These are phyloP conservation scores for Urocyon cinereoargenteus DNA, from an alignment of 2,797 vertebrate species.

Conservation along the genomic window DNA sequence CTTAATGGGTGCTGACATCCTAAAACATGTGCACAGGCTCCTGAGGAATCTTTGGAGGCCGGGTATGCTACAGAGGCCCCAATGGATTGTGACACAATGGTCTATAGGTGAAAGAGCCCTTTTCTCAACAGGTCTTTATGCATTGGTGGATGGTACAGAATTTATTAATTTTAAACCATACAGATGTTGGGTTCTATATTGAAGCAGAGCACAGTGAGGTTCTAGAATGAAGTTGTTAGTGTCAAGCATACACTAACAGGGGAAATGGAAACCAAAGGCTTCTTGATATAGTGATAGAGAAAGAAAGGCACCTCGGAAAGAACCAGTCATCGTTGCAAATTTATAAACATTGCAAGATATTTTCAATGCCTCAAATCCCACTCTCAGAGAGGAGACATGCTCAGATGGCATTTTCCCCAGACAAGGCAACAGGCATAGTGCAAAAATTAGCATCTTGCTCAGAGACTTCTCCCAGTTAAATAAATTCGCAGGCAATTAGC, in stretches of 20 bases:
- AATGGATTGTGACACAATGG: neutral
- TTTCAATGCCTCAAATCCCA: neutral
- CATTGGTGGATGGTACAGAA: neutral
- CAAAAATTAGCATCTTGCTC: slow-evolving; percentile 27
- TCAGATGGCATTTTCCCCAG: neutral
- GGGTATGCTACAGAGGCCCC: neutral
- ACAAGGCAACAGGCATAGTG: neutral
- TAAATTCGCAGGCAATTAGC: slow-evolving; percentile 34
- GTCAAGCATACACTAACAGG: neutral
- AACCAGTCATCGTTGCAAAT: neutral
- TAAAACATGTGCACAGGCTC: neutral
- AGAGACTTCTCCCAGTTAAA: slow-evolving; percentile 23
- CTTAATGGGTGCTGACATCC: neutral
- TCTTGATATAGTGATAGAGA: neutral
- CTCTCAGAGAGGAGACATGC: neutral
- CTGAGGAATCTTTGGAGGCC: neutral
- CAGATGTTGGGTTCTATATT: neutral
- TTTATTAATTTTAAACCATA: neutral
- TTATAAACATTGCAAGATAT: neutral
- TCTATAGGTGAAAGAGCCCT: neutral
- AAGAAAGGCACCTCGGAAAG: neutral
- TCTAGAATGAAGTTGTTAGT: neutral
- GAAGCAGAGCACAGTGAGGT: neutral
- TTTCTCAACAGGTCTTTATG: neutral
- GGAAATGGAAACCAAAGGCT: neutral